Conservation (phyloP, 2,113 vertebrate species). For the Toxotes chatareus region DNA sequence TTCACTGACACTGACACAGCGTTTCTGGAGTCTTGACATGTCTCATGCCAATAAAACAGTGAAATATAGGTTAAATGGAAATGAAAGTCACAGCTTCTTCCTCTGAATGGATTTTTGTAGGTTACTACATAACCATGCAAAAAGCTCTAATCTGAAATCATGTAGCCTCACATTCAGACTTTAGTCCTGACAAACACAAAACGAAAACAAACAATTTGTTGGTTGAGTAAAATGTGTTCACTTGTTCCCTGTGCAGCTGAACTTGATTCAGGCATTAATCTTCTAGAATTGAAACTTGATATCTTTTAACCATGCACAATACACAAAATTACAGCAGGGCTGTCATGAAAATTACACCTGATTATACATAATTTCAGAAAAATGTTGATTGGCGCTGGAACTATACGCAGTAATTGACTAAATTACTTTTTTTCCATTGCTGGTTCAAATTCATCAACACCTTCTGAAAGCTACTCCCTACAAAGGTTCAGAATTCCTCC, state of each 20-base stretch:
- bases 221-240: neutral
- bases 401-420: neutral
- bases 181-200: no score
- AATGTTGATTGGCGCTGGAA: neutral
- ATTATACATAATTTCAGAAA: neutral
- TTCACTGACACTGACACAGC: neutral
- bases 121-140: no score
- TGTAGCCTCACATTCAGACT: no score
- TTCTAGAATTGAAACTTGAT: neutral
- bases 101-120: neutral
- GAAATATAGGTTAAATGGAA: conserved; percentile 10
- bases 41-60: conserved; percentile 10
- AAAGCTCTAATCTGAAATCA: no score
- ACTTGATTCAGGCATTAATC: neutral
- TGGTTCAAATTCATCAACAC: neutral
- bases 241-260: neutral
- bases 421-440: neutral
- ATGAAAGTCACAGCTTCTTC: conserved; percentile 3
- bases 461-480: neutral
- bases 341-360: neutral
- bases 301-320: neutral
- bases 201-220: no score
- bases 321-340: neutral
- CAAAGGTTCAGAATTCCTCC: neutral
- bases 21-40: conserved; percentile 11